phyloP scores from a whole-genome alignment of 2,113 vertebrate genomes.

The Cynocephalus volans region DNA sequence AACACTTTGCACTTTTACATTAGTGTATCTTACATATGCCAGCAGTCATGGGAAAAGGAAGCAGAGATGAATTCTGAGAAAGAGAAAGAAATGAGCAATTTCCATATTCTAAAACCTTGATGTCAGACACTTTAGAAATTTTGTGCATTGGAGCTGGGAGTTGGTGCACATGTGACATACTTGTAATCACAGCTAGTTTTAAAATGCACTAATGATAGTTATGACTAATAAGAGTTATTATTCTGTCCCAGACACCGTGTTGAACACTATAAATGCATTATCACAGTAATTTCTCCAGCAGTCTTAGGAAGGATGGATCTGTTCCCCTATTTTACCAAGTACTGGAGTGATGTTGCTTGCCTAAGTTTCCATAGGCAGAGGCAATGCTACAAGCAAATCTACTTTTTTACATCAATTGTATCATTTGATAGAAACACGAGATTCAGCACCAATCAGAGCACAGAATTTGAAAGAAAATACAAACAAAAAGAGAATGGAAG shows the following conservation, averaged over 20 bases:
- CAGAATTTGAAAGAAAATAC: neutral
- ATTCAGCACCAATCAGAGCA: neutral
- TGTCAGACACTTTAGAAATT: neutral
- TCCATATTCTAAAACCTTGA: neutral
- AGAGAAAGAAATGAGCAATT: neutral
- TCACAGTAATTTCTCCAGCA: neutral
- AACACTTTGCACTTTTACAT: neutral
- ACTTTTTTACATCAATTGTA: neutral
- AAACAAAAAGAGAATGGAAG: neutral
- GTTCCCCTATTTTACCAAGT: neutral
- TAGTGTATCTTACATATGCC: slow-evolving; percentile 11
- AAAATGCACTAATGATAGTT: neutral
- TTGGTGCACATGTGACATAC: neutral
- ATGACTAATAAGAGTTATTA: neutral
- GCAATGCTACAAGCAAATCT: neutral
- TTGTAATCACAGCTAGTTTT: neutral
- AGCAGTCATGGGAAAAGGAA: neutral
- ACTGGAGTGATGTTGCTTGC: neutral
- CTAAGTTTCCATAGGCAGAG: neutral
- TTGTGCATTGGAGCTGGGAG: neutral
- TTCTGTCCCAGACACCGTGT: neutral
- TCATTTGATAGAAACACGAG: neutral
- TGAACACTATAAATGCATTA: neutral
- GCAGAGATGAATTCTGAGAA: neutral
- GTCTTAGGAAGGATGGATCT: neutral